Base-by-base conservation (phyloP, 2,113 vertebrate species). In the Aythya baeri region DNA sequence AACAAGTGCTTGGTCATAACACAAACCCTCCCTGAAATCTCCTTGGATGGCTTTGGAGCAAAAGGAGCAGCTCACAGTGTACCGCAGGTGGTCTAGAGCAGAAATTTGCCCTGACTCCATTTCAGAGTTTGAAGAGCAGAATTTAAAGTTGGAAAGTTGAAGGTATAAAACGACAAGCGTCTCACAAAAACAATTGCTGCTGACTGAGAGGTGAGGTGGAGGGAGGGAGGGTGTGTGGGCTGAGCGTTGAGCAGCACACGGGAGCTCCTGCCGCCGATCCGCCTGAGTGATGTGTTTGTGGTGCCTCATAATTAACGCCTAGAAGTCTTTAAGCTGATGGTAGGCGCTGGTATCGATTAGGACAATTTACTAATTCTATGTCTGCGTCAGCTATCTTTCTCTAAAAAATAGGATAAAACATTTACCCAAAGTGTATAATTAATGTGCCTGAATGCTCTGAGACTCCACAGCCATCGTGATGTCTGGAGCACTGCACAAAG, bases 291-390 rank as follows among this genome's bases (percentile, higher is more conserved):
- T 83, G 73, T 94, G 88, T 95, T 93, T 96, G 76, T 13, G 1
- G 32, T 78, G 57, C 78, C 76, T 93, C 65, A 71, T 91, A 90
- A 94, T 93, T 84, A 95, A 87, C 75, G 91, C 71, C 75, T 44
- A 55, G 62, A 0, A 0, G 26, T 14, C 88, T 74, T 84, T 66
- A 79, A 90, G 77, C 62, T 95, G 73, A 79, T 91, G 54, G 89
- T 67, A 82, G 75, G 86, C 0, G 17, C 83, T 67, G n/a, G 62
- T 86, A 93, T 95, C 0, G 29, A 95, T 92, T 75, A 75, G 58
- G 49, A 73, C 65, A 93, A 88, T 96, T 92, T 93, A 59, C 44
- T 94, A 93, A 93, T 93, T 89, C 88, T 72, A n/a, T 50, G 70
- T 84, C 88, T 96, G 57, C 82, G 83, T 62, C 73, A 58, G 54